phyloP scores from a whole-genome alignment of 2,888 invertebrate genomes.

The Erebia epiphron region DNA sequence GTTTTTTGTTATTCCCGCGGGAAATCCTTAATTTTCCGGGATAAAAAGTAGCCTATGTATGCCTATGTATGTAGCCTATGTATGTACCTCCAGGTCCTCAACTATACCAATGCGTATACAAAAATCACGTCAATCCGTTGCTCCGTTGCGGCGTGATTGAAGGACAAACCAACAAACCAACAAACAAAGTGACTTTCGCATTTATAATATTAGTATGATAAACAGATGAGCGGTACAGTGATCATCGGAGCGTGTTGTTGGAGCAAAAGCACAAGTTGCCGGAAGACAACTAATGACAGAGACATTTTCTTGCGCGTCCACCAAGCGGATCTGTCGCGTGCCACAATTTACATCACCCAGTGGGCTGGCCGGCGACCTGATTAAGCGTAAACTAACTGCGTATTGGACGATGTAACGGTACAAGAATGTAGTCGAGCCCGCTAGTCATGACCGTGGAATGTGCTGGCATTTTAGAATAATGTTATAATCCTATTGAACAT shows the following conservation, averaged over 20 bases:
- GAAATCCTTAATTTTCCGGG: no score
- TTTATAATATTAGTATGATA: no score
- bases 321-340: constrained; percentile 50
- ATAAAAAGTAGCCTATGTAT: no score
- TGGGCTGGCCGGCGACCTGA: constrained; percentile 53
- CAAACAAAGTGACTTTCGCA: no score
- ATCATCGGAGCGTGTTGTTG: background rate
- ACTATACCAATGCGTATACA: no score
- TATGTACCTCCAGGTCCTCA: no score
- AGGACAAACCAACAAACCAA: no score
- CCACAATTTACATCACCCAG: constrained; percentile 55
- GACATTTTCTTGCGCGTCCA: constrained; percentile 9
- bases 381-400: constrained; percentile 63
- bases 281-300: constrained; percentile 14
- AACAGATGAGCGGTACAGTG: no score
- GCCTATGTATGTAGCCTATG: no score
- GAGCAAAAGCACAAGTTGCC: background rate
- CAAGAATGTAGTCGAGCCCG: constrained; percentile 54
- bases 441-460: constrained; percentile 41
- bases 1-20: no score
- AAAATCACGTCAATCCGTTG: no score
- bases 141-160: no score
- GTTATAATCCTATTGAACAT: background rate
- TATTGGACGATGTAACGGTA: constrained; percentile 68
- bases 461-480: constrained; percentile 36